Evolutionary conservation across 2,888 invertebrate species (phyloP).

Genomic region (Aphodius granarius): DNA sequence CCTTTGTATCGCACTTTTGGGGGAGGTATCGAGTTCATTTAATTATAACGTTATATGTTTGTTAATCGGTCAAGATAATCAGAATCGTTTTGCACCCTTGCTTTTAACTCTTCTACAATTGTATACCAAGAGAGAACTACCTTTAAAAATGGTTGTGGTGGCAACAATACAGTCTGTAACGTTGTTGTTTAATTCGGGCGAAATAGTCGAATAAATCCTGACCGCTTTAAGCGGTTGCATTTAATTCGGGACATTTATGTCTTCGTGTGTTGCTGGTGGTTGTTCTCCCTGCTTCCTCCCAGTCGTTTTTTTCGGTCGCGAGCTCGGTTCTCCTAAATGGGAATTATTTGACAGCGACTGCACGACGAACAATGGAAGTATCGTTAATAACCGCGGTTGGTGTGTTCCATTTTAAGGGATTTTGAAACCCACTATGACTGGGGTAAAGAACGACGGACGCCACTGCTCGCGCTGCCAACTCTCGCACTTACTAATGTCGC

Average conservation of each 20-base stretch:
- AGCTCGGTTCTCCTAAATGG: conserved; percentile 1
- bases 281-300: not conserved
- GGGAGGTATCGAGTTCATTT: too few species aligned
- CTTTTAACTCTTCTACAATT: not conserved
- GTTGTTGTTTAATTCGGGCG: conserved; percentile 12
- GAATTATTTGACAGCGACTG: conserved; percentile 8
- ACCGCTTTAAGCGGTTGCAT: conserved; percentile 13
- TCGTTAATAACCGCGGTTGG: conserved; percentile 1
- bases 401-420: not conserved
- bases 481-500: not conserved
- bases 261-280: conserved; percentile 1
- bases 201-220: conserved; percentile 11
- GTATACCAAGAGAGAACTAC: not conserved
- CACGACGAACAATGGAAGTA: conserved; percentile 9
- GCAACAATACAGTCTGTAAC: not conserved
- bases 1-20: too few species aligned
- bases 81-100: not conserved
- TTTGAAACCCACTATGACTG: not conserved
- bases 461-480: not conserved
- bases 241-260: conserved; percentile 12
- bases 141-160: conserved; percentile 4
- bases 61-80: not conserved
- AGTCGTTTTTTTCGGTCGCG: not conserved
- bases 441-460: not conserved
- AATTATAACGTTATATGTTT: not conserved